Base-by-base conservation (phyloP, 2,113 vertebrate genomes). In the Poecilia latipinna region DNA sequence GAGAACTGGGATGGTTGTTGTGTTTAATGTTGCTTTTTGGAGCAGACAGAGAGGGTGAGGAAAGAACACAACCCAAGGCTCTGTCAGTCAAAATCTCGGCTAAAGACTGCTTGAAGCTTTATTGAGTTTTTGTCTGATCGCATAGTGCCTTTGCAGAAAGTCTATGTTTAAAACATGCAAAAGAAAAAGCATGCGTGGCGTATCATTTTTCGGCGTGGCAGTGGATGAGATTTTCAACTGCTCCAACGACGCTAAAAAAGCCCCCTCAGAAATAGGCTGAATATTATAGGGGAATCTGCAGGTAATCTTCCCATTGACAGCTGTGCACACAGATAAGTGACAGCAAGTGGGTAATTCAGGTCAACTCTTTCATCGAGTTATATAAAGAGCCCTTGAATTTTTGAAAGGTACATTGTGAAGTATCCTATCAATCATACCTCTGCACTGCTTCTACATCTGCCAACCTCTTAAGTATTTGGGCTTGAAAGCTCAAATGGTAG, bases 21-120 rank as follows among this genome's bases (percentile, higher is more conserved):
- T 82, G 89, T 88, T 88, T 74, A 83, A 84, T 90, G 85, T 88
- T 85, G 82, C 77, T 90, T 79, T 37, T 87, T 90, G 88, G 90
- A 86, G 68, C 35, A 68, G 48, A 77, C 70, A 13, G 76, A 83
- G 84, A 74, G 90, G 83, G 83, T 82, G 86, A 82, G 83, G 81
- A 82, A 61, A 88, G 68, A 61, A 70, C 79, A 74, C 70, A 68
- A 69, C 84, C 77, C 65, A 64, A 61, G 66, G 78, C 77, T 69
- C 22, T 66, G 74, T 83, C 82, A 85, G 87, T 84, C 83, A 85
- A 86, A 64, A 78, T 57, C 89, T 84, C 87, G 84, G 82, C 86
- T 86, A 84, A 74, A 74, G 72, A 88, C 83, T 79, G 79, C 88
- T 78, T 80, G 87, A 74, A 76, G 84, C 79, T 90, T 91, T 89